Conservation (phyloP, 2,113 vertebrate species). For the Recurvirostra avosetta region DNA sequence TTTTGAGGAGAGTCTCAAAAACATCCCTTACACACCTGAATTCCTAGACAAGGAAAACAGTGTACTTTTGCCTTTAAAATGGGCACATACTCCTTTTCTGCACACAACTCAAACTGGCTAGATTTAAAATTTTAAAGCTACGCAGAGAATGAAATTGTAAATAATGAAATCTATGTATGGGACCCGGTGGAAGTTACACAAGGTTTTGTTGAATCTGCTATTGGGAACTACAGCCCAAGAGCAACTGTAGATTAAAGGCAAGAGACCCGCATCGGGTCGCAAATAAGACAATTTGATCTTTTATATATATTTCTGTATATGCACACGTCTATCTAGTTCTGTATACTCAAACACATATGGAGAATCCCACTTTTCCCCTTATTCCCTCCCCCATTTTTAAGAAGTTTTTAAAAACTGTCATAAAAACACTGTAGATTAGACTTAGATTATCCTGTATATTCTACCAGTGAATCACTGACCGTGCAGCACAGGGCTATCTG, state of each 20-base stretch:
- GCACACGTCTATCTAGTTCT: not conserved
- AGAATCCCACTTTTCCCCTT: not conserved
- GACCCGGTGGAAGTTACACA: not conserved
- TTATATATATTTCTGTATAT: not conserved
- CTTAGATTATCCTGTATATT: not conserved
- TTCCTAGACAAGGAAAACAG: not conserved
- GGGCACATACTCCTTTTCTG: not conserved
- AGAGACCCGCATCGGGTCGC: not conserved
- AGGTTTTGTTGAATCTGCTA: not conserved
- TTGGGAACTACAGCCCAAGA: not conserved
- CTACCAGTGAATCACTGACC: not conserved
- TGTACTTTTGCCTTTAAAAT: not conserved
- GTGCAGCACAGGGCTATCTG: not conserved
- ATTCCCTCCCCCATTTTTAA: not conserved
- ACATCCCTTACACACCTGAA: not conserved
- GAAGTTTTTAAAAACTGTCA: not conserved
- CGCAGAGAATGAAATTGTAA: not conserved
- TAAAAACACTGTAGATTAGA: not conserved
- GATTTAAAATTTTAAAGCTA: not conserved
- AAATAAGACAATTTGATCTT: not conserved
- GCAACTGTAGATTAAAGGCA: not conserved
- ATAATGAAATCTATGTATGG: fast-evolving
- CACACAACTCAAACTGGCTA: not conserved
- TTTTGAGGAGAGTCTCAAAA: not conserved
- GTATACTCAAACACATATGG: not conserved